These are phyloP conservation scores for Anguilla japonica DNA, from an alignment of 2,113 vertebrate species.

Conservation along the genomic window DNA sequence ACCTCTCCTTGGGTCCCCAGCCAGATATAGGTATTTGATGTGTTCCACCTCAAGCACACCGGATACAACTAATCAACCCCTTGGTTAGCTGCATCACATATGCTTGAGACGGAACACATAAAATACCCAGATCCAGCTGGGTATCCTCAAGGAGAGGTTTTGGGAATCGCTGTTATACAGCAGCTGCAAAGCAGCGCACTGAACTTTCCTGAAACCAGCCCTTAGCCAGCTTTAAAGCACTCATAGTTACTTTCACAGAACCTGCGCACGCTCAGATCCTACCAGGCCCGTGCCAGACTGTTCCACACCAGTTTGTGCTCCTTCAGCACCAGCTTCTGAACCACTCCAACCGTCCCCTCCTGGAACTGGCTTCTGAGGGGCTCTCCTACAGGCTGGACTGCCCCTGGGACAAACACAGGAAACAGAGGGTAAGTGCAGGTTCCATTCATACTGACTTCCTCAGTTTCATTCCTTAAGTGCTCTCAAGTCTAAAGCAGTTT, in stretches of 20 bases:
- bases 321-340: conserved; percentile 78
- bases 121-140: too few relatives aligned
- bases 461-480: not conserved
- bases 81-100: too few relatives aligned
- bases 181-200: not conserved
- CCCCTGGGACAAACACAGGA: conserved; percentile 56
- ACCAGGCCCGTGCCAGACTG: conserved; percentile 75
- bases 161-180: too few relatives aligned
- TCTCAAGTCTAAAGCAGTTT: not conserved
- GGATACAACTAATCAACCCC: too few relatives aligned
- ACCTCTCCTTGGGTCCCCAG: too few relatives aligned
- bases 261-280: conserved; percentile 38
- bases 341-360: conserved; percentile 73
- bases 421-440: not conserved
- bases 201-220: not conserved
- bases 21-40: too few relatives aligned
- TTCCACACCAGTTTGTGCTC: conserved; percentile 86
- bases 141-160: too few relatives aligned
- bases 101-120: too few relatives aligned
- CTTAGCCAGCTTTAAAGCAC: not conserved
- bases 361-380: conserved; percentile 75
- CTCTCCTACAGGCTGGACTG: conserved; percentile 70
- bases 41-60: too few relatives aligned
- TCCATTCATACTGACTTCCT: too few relatives aligned
- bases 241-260: not conserved